phyloP scores from a whole-genome alignment of 2,113 vertebrate species.

The Protobothrops flavoviridis region DNA sequence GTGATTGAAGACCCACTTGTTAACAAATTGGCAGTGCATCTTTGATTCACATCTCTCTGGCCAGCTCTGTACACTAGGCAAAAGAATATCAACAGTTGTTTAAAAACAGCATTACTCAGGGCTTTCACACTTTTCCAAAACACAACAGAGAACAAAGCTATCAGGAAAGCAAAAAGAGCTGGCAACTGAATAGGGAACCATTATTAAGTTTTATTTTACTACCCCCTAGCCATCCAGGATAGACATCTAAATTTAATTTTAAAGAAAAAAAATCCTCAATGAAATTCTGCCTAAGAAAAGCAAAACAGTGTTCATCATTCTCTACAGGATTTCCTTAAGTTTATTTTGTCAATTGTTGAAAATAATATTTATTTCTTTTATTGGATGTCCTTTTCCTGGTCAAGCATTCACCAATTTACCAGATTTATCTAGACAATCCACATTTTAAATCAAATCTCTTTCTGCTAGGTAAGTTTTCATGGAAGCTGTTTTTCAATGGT shows the following conservation, averaged over 20 bases:
- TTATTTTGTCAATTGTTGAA: conserved; percentile 7
- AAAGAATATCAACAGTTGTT: conserved; percentile 16
- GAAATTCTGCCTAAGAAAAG: conserved; percentile 20
- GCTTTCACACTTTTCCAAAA: conserved; percentile 2
- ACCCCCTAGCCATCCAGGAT: conserved; percentile 35
- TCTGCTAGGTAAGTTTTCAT: conserved; percentile 33
- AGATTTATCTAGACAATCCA: conserved; percentile 31
- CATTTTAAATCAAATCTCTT: conserved; percentile 3
- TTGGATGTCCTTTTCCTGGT: conserved; percentile 42
- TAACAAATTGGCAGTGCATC: background rate
- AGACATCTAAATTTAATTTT: conserved; percentile 24
- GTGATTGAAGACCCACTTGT: background rate
- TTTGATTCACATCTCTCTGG: conserved; percentile 11
- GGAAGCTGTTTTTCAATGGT: conserved; percentile 26
- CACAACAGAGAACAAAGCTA: conserved; percentile 19
- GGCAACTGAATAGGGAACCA: background rate
- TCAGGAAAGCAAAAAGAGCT: conserved; percentile 25
- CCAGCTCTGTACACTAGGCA: background rate
- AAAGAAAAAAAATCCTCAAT: conserved; percentile 32
- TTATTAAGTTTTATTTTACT: conserved; percentile 30
- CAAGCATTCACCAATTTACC: conserved; percentile 21
- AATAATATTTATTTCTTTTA: conserved; percentile 42
- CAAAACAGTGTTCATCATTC: background rate
- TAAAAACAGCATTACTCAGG: background rate
- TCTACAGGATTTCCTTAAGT: conserved; percentile 33